Percentiles rank a stretch among this genome's conserved stretches.
These are phyloP conservation scores for Chloroclystis v-ata DNA, from an alignment of 2,888 invertebrate species.

Conservation along the genomic window DNA sequence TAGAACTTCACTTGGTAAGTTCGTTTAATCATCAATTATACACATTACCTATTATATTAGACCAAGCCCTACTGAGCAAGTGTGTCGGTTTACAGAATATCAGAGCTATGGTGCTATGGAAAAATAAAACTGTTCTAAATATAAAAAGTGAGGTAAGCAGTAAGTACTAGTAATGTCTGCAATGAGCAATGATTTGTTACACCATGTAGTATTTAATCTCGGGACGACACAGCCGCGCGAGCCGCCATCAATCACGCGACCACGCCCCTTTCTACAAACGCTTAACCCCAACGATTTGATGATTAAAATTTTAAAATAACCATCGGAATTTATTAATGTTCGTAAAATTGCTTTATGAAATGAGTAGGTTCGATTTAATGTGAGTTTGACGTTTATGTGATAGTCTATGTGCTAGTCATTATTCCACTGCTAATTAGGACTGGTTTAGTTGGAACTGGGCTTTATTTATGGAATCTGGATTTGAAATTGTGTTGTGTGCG, in stretches of 20 bases:
- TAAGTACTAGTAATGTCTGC: not conserved
- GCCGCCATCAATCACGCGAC: constrained; percentile 61
- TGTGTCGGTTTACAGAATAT: too few relatives aligned
- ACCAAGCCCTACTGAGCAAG: too few relatives aligned
- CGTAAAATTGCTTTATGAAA: constrained; percentile 19
- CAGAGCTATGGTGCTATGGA: too few relatives aligned
- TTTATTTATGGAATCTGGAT: constrained; percentile 1
- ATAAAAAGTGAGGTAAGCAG: not conserved
- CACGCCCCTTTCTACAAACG: constrained; percentile 50
- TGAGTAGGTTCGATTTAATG: constrained; percentile 18
- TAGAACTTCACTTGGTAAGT: too few relatives aligned
- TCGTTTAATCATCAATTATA: too few relatives aligned
- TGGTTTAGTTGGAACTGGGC: not conserved
- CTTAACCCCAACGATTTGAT: constrained; percentile 36
- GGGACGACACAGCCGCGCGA: constrained; percentile 26
- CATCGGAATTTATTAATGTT: constrained; percentile 23
- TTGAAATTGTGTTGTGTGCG: too few relatives aligned
- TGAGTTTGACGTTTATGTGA: constrained; percentile 14
- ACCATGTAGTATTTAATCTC: constrained; percentile 5
- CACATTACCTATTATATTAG: too few relatives aligned
- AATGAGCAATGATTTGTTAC: not conserved
- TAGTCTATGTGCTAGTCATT: constrained; percentile 4
- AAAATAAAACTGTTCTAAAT: too few relatives aligned
- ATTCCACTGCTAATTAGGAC: constrained; percentile 2
- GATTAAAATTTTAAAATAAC: constrained; percentile 47